Conservation (phyloP, 2,888 invertebrate genomes). For the Chrysodeixis includens region DNA sequence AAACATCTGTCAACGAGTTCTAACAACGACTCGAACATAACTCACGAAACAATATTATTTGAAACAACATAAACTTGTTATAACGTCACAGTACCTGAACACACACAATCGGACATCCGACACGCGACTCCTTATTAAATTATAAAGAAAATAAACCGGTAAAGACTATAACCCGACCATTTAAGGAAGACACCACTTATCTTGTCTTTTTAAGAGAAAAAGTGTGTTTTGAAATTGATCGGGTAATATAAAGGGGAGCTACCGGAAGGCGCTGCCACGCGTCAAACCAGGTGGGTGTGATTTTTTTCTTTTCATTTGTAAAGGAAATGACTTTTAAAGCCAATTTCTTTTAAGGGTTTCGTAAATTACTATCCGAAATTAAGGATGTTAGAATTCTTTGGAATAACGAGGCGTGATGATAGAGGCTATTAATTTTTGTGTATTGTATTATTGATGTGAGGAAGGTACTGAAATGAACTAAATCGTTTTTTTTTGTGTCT, state of each 20-base stretch:
- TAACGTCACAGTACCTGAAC: slow-evolving; percentile 76
- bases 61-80: slow-evolving; percentile 62
- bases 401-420: slow-evolving; percentile 1
- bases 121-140: slow-evolving; percentile 85
- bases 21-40: slow-evolving; percentile 54
- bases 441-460: too few species aligned
- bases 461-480: too few species aligned
- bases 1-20: slow-evolving; percentile 54
- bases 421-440: not conserved
- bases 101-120: slow-evolving; percentile 78
- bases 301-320: slow-evolving; percentile 65
- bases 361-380: slow-evolving; percentile 36
- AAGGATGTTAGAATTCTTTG: slow-evolving; percentile 24
- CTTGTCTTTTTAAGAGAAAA: slow-evolving; percentile 35
- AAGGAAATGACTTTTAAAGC: slow-evolving; percentile 71
- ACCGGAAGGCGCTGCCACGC: slow-evolving; percentile 80
- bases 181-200: slow-evolving; percentile 35
- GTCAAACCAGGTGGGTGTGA: slow-evolving; percentile 76
- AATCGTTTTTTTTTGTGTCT: too few species aligned
- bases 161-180: slow-evolving; percentile 53
- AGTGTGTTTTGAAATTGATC: slow-evolving; percentile 56
- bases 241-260: slow-evolving; percentile 68
- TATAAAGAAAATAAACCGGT: slow-evolving; percentile 83
- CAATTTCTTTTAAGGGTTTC: slow-evolving; percentile 53
- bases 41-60: slow-evolving; percentile 57